A percentile compares a stretch with the other conserved stretches of the same genome.
These are phyloP conservation scores for Agrypnus murinus DNA, from an alignment of 2,888 invertebrate genomes.

Conservation along the genomic window DNA sequence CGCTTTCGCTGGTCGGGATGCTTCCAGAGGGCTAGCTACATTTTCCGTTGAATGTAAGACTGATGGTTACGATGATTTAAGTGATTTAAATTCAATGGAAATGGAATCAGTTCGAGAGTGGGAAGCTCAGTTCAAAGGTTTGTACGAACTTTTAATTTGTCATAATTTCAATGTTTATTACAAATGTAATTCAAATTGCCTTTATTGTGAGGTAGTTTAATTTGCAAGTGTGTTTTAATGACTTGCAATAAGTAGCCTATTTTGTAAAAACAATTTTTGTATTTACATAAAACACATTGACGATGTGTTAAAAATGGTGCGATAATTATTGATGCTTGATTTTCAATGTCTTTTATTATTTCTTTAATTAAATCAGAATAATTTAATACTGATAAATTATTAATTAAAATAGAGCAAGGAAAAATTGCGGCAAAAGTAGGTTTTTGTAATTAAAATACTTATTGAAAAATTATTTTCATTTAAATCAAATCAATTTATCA, in stretches of 20 bases:
- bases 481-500: too few species aligned
- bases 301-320: not conserved
- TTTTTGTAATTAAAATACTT: too few species aligned
- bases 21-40: conserved; percentile 94
- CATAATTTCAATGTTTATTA: not conserved
- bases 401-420: too few species aligned
- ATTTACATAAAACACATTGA: too few species aligned
- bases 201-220: not conserved
- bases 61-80: conserved; percentile 94
- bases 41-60: conserved; percentile 89
- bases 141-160: conserved; percentile 43
- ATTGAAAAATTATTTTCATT: too few species aligned
- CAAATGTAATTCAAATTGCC: not conserved
- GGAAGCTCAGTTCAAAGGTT: conserved; percentile 98
- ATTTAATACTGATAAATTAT: too few species aligned
- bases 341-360: too few species aligned
- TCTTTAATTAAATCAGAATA: too few species aligned
- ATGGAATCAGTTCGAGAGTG: conserved; percentile 97
- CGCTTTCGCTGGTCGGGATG: conserved; percentile 96
- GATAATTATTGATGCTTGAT: not conserved
- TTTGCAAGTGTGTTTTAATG: not conserved
- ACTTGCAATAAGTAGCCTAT: too few species aligned
- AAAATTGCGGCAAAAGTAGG: too few species aligned
- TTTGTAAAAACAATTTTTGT: too few species aligned
- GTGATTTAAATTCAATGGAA: conserved; percentile 93